These are phyloP conservation scores for Eclectus roratus DNA, from an alignment of 2,113 vertebrate species.

Conservation along the genomic window DNA sequence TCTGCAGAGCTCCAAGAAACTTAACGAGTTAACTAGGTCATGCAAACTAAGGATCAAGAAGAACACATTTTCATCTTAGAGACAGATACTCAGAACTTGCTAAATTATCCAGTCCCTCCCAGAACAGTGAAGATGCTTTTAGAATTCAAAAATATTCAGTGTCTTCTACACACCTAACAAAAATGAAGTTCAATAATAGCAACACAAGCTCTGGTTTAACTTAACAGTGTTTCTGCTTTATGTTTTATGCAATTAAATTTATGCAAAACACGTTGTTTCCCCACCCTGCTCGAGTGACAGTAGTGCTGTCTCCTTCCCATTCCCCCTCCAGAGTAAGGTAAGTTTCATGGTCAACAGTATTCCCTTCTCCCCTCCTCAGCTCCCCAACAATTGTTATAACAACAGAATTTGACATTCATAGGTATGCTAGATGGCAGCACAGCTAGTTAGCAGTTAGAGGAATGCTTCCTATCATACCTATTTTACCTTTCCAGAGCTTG, in stretches of 20 bases:
- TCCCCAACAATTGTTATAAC: background rate
- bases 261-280: background rate
- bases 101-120: background rate
- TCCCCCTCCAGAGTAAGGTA: background rate
- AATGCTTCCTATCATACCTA: background rate
- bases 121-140: background rate
- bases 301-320: background rate
- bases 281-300: accelerated
- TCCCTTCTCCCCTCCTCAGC: background rate
- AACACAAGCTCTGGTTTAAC: background rate
- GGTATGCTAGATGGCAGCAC: background rate
- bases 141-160: background rate
- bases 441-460: background rate
- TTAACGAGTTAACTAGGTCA: background rate
- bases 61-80: background rate
- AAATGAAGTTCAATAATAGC: background rate
- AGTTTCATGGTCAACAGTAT: background rate
- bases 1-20: background rate
- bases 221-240: background rate
- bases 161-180: background rate
- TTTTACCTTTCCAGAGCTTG: background rate
- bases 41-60: background rate
- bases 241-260: background rate
- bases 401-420: background rate
- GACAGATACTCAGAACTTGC: background rate